Base-by-base conservation (phyloP, 2,113 vertebrate species). In the Cyanistes caeruleus region DNA sequence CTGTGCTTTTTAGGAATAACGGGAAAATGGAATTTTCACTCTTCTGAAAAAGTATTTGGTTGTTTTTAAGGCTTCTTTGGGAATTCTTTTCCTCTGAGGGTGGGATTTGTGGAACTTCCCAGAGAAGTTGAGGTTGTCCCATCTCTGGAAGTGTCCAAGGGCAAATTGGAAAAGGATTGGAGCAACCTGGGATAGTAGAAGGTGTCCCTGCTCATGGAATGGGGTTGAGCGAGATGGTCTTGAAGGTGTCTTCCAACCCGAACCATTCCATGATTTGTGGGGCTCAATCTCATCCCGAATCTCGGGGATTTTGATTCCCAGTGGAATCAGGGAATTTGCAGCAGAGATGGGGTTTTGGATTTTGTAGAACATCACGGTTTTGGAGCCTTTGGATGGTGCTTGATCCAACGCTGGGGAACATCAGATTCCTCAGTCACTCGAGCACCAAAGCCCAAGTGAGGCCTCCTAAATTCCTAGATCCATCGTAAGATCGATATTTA, bases 291-390 rank as follows among this genome's bases (percentile, higher is more conserved):
- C 76, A 31, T 25, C 70, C 59, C 30, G 13, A 3, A 51, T 13
- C 44, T 7, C 52, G 1, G 16, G 60, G 64, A 28, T 35, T 76
- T 59, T 15, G 59, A 13, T 49, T 80, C 63, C 67, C 21, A 0
- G 4, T 6, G 37, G 67, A 37, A 79, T 44, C 1, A 0, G n/a
- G 49, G 11, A 2, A 1, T 28, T 22, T 30, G 37, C 12, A 23
- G n/a, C 37, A 7, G 13, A n/a, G 75, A 13, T 24, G 60, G 7
- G 28, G 2, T 31, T 77, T 68, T 8, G 70, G 70, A n/a, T 65
- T 48, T 28, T 0, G 0, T 56, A 5, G 41, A 19, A 21, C 0
- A 1, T 27, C 7, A 1, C 33, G 3, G 0, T 37, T 81, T 51
- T 48, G 33, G 41, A 85, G 13, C 56, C 27, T 69, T 56, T 30